These are phyloP conservation scores for Oreotragus oreotragus DNA, from an alignment of 2,113 vertebrate genomes.

Conservation along the genomic window DNA sequence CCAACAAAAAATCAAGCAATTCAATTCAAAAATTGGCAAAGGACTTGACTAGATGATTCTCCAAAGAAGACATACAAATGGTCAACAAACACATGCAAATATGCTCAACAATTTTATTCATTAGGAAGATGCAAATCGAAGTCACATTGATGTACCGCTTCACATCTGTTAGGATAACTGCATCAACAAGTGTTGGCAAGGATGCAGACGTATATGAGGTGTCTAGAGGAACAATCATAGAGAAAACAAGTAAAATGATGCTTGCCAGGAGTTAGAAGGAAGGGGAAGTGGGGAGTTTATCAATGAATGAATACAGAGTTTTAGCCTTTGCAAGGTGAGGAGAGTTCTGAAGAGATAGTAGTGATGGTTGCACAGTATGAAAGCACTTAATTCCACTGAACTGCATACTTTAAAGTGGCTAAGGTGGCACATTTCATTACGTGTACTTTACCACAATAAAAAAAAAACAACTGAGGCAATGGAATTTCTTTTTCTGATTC, in stretches of 20 bases:
- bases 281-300: background rate
- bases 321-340: background rate
- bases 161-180: background rate
- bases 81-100: background rate
- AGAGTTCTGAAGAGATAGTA: background rate
- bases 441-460: background rate
- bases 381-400: background rate
- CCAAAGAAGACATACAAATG: background rate
- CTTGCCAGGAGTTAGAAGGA: background rate
- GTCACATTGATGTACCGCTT: background rate
- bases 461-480: background rate
- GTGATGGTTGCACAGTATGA: background rate
- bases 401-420: background rate
- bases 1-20: background rate
- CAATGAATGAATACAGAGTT: background rate
- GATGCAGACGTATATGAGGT: background rate
- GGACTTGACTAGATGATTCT: background rate
- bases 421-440: background rate
- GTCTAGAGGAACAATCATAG: background rate
- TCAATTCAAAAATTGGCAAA: background rate
- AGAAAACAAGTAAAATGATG: background rate
- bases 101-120: background rate
- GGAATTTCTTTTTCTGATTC: background rate
- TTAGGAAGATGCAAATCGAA: background rate
- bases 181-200: background rate